Conservation (phyloP, 2,113 vertebrate genomes). For the Cyanoliseus patagonus region DNA sequence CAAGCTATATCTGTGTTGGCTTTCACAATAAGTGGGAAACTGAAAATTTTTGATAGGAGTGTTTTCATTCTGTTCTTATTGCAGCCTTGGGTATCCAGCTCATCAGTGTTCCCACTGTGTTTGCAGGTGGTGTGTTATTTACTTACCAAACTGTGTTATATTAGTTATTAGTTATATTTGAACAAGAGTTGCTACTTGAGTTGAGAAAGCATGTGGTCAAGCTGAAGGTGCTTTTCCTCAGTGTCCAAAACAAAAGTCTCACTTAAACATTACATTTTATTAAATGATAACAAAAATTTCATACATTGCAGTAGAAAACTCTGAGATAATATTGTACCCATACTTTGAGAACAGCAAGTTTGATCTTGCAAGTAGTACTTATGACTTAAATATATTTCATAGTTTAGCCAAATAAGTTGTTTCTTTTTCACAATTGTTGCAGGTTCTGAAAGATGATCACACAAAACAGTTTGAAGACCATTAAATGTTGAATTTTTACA, state of each 20-base stretch:
- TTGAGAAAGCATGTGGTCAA: neutral
- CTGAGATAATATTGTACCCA: neutral
- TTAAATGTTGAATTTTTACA: neutral
- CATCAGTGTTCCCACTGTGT: neutral
- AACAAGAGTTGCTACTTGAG: neutral
- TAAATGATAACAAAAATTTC: neutral
- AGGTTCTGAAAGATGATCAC: neutral
- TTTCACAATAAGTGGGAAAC: neutral
- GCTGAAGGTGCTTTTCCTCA: neutral
- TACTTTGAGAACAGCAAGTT: neutral
- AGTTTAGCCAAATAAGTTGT: neutral
- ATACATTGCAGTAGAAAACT: neutral
- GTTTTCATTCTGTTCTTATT: neutral
- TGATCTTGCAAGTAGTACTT: neutral
- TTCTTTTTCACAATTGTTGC: neutral
- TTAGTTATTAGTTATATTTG: neutral
- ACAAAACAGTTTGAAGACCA: neutral
- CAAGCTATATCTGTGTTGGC: neutral
- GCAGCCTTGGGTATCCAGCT: neutral
- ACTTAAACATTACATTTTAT: neutral
- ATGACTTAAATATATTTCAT: neutral
- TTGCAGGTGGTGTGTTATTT: neutral
- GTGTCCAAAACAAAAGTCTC: neutral
- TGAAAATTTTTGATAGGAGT: neutral
- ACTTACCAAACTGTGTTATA: neutral